These are phyloP conservation scores for Carposina sasakii DNA, from an alignment of 1,140 invertebrate species.

Conservation along the genomic window DNA sequence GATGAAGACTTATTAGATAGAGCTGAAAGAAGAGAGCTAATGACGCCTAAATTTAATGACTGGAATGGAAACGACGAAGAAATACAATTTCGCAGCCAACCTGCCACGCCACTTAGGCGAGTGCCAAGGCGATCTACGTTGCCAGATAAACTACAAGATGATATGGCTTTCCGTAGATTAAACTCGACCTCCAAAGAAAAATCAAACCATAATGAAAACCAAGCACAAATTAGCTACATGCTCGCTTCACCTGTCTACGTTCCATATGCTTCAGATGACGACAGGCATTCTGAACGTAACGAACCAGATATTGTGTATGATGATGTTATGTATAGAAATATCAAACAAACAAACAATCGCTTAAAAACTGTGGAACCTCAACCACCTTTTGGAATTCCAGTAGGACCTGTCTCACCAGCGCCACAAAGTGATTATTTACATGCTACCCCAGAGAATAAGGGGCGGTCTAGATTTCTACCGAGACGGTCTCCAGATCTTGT, in stretches of 20 bases:
- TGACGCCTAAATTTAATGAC: slow-evolving; percentile 69
- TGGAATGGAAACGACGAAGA: slow-evolving; percentile 68
- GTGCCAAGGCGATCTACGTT: slow-evolving; percentile 57
- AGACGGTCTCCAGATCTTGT: slow-evolving; percentile 85
- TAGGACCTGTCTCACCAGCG: slow-evolving; percentile 83
- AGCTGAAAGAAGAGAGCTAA: slow-evolving; percentile 82
- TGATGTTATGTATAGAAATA: slow-evolving; percentile 87
- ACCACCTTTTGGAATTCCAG: slow-evolving; percentile 91
- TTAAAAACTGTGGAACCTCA: slow-evolving; percentile 84
- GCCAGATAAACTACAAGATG: slow-evolving; percentile 80
- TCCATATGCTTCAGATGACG: slow-evolving; percentile 60
- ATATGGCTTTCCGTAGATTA: slow-evolving; percentile 85
- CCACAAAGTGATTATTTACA: slow-evolving; percentile 89
- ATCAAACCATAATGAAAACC: slow-evolving; percentile 62
- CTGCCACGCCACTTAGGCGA: slow-evolving; percentile 52
- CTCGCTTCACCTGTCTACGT: slow-evolving; percentile 79
- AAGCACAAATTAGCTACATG: slow-evolving; percentile 82
- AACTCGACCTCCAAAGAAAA: slow-evolving; percentile 75
- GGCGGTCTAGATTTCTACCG: slow-evolving; percentile 76
- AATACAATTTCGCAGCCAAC: slow-evolving; percentile 58
- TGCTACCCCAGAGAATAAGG: slow-evolving; percentile 76
- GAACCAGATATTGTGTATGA: slow-evolving; percentile 88
- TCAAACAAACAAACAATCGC: slow-evolving; percentile 82
- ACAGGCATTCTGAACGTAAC: slow-evolving; percentile 70
- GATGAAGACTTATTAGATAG: slow-evolving; percentile 87